Percentiles rank a stretch among this genome's conserved stretches.
Evolutionary conservation across 53 echinoderm and acorn worm species (phyloP).

Genomic region (Crossaster papposus): DNA sequence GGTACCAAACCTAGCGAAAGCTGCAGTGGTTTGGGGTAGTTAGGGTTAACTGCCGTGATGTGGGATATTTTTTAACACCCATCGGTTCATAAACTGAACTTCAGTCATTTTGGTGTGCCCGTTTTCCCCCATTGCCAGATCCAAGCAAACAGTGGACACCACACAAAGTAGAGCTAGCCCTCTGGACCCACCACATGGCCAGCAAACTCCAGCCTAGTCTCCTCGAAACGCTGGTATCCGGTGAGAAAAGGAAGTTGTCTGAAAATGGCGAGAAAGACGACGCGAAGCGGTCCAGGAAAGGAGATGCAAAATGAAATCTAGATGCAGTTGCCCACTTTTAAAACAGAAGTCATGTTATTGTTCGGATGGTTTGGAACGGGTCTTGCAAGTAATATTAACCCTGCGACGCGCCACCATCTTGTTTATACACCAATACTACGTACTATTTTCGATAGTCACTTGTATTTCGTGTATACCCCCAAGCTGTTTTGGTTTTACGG

Average conservation of each 20-base stretch:
- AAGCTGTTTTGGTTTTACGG: too few species aligned
- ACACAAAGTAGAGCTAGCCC: slow-evolving; percentile 87
- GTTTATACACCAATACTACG: too few species aligned
- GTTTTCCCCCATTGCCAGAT: slow-evolving; percentile 35
- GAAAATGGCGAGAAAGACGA: slow-evolving; percentile 48
- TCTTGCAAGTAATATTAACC: too few species aligned
- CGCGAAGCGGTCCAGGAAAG: slow-evolving; percentile 62
- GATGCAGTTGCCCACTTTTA: too few species aligned
- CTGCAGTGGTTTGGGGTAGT: too few species aligned
- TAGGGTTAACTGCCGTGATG: too few species aligned
- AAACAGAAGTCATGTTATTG: neutral
- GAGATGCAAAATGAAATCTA: neutral
- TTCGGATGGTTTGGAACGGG: neutral
- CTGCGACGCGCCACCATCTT: too few species aligned
- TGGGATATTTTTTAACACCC: too few species aligned
- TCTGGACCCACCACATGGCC: slow-evolving; percentile 95
- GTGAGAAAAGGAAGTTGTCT: slow-evolving; percentile 66
- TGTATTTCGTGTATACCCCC: too few species aligned
- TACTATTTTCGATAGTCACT: too few species aligned
- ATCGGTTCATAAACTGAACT: neutral
- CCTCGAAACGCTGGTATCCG: slow-evolving; percentile 40
- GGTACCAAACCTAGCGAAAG: too few species aligned
- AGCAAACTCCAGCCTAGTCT: slow-evolving; percentile 81
- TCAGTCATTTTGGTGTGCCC: neutral
- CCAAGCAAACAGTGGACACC: slow-evolving; percentile 77